A percentile compares a stretch with the other conserved stretches of the same genome.
Evolutionary conservation across 2,797 vertebrate genomes (phyloP).

Genomic region (Zenarchopterus dispar): DNA sequence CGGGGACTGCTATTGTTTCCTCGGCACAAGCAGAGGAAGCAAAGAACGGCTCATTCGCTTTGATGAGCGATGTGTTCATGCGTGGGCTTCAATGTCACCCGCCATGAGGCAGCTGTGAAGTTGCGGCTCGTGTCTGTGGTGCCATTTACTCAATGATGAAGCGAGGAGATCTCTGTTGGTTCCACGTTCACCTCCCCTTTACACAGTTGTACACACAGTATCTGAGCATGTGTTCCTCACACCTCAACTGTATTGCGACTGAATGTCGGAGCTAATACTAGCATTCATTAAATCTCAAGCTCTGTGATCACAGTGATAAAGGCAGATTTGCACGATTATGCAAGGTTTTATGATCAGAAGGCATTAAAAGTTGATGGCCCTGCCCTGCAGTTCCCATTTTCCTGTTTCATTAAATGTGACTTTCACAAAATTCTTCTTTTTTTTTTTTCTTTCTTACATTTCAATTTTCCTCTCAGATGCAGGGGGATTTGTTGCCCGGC

Average conservation of each 20-base stretch:
- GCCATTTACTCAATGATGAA: slow-evolving; percentile 80
- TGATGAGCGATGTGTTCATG: slow-evolving; percentile 80
- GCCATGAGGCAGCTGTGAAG: slow-evolving; percentile 79
- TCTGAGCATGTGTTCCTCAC: slow-evolving; percentile 62
- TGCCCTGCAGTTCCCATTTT: slow-evolving; percentile 16
- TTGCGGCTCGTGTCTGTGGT: slow-evolving; percentile 67
- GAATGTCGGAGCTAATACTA: slow-evolving; percentile 66
- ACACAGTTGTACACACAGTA: slow-evolving; percentile 35
- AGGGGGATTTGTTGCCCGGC: slow-evolving; percentile 18
- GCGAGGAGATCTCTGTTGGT: slow-evolving; percentile 72
- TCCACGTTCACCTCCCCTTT: slow-evolving; percentile 58
- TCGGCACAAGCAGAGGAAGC: slow-evolving; percentile 60
- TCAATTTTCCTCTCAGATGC: slow-evolving; percentile 48
- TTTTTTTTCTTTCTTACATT: too few relatives aligned
- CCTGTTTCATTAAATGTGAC: slow-evolving; percentile 36
- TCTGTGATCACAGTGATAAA: slow-evolving; percentile 60
- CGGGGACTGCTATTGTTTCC: slow-evolving; percentile 63
- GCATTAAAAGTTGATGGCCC: slow-evolving; percentile 58
- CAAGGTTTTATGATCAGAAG: slow-evolving; percentile 52
- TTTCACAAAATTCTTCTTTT: too few relatives aligned
- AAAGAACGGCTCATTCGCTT: slow-evolving; percentile 76
- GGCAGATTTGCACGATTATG: slow-evolving; percentile 63
- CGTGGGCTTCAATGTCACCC: slow-evolving; percentile 78
- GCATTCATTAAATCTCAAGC: slow-evolving; percentile 59
- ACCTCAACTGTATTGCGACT: slow-evolving; percentile 62